These are phyloP conservation scores for Danaus melanippus DNA, from an alignment of 1,140 invertebrate species.

Conservation along the genomic window DNA sequence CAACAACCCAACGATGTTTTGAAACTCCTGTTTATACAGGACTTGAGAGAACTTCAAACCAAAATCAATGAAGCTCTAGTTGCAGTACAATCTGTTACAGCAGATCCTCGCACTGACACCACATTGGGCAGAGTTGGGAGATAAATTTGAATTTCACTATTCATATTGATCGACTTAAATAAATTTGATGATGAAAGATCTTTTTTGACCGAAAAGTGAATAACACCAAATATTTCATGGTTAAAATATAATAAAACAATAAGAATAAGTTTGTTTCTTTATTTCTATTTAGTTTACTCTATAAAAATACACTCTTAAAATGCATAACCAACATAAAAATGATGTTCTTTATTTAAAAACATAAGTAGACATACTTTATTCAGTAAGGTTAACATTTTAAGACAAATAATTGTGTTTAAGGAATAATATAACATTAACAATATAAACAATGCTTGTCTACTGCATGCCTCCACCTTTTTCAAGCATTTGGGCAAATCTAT, in stretches of 20 bases:
- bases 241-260: too few species aligned
- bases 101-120: conserved; percentile 97
- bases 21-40: conserved; percentile 91
- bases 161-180: not conserved
- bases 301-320: too few species aligned
- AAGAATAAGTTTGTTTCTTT: too few species aligned
- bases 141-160: conserved; percentile 32
- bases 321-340: too few species aligned
- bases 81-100: conserved; percentile 91
- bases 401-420: too few species aligned
- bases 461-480: conserved; percentile 76
- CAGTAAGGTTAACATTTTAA: too few species aligned
- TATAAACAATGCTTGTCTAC: not conserved
- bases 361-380: too few species aligned
- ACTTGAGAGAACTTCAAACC: conserved; percentile 92
- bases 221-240: too few species aligned
- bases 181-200: not conserved
- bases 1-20: conserved; percentile 81
- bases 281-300: too few species aligned
- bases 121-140: conserved; percentile 93
- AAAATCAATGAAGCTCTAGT: conserved; percentile 96
- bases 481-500: conserved; percentile 86
- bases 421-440: too few species aligned
- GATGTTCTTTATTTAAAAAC: too few species aligned
- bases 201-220: not conserved